These are phyloP conservation scores for Malurus cyaneus DNA, from an alignment of 2,113 vertebrate species.

Conservation along the genomic window DNA sequence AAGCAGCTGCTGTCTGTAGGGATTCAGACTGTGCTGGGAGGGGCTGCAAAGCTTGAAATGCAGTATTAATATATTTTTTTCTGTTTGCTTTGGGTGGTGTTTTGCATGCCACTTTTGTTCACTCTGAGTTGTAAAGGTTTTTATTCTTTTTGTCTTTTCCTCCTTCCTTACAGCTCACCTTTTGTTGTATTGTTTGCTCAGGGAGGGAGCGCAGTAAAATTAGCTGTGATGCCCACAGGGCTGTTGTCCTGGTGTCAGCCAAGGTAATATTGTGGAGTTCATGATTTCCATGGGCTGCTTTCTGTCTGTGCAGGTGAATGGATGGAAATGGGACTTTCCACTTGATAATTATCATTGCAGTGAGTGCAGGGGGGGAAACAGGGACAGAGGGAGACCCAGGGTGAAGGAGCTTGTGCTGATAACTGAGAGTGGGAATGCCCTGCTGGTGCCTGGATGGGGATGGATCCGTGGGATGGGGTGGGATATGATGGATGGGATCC, in stretches of 20 bases:
- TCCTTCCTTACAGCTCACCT: background rate
- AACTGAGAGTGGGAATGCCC: background rate
- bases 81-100: background rate
- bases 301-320: background rate
- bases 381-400: background rate
- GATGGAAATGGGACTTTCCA: conserved; percentile 41
- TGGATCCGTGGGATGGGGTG: background rate
- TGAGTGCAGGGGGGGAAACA: conserved; percentile 27
- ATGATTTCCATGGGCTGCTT: background rate
- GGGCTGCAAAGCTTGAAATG: background rate
- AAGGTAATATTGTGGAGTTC: background rate
- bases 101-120: background rate
- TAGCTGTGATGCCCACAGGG: background rate
- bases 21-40: background rate
- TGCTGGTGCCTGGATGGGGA: background rate
- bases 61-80: background rate
- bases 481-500: background rate
- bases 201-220: background rate
- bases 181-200: background rate
- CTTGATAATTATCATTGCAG: background rate
- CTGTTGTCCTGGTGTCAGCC: background rate
- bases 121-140: background rate
- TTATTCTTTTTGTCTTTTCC: background rate
- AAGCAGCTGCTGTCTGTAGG: background rate
- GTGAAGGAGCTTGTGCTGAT: background rate